Percentiles rank a stretch among this genome's conserved stretches.
phyloP scores from a whole-genome alignment of 2,888 invertebrate species.

The Rhopalosiphum nymphaeae region DNA sequence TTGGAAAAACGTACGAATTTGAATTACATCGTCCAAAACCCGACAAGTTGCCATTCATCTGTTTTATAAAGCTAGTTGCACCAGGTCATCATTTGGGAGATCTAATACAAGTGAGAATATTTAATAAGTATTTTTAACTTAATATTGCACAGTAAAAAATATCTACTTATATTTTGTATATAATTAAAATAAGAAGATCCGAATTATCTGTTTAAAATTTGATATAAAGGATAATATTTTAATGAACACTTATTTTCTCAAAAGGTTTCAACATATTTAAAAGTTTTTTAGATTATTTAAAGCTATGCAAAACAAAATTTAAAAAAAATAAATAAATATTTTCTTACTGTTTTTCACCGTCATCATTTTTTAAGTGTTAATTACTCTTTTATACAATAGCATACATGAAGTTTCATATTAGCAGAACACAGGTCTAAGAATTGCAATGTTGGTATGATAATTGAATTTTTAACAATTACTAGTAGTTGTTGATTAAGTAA shows the following conservation, averaged over 20 bases:
- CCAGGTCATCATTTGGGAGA: slow-evolving; percentile 87
- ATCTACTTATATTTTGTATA: not conserved
- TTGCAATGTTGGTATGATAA: not conserved
- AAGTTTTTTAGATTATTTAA: not conserved
- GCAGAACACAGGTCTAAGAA: not conserved
- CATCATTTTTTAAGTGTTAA: not conserved
- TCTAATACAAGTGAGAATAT: slow-evolving; percentile 80
- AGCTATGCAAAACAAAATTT: not conserved
- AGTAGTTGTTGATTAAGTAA: not conserved
- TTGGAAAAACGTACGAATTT: slow-evolving; percentile 87
- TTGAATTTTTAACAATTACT: not conserved
- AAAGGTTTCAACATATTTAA: not conserved
- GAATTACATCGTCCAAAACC: slow-evolving; percentile 88
- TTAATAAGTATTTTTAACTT: not conserved
- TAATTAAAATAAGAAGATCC: not conserved
- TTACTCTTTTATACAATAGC: not conserved
- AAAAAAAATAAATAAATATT: not conserved
- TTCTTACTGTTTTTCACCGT: not conserved
- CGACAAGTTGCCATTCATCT: slow-evolving; percentile 88
- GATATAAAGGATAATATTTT: not conserved
- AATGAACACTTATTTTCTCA: not conserved
- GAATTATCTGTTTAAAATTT: not conserved
- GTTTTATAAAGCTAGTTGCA: slow-evolving; percentile 88
- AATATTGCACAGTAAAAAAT: not conserved
- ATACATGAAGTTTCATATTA: not conserved